Evolutionary conservation across 2,888 invertebrate genomes (phyloP), one percentile per base, ranked within the genome.

Genomic region (Pseudococcus jackbeardsleyi): DNA sequence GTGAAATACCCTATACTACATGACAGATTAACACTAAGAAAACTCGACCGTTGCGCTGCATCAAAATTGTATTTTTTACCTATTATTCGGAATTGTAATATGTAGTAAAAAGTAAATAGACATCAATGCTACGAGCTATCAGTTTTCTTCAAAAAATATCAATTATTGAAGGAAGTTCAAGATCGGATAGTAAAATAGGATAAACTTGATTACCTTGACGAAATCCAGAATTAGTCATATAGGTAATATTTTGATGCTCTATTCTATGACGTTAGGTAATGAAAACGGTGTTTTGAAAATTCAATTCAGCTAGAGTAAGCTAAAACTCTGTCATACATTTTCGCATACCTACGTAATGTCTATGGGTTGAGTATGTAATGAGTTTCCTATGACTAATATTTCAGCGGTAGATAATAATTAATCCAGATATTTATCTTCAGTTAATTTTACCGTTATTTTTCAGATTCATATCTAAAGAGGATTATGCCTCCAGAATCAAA

Each of bases 191-290:
- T 72, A 72, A 72, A 72, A 72, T 72, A 15, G 72, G 72, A 39
- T 72, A 72, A 68, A 72, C 33, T 72, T 72, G 72, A 72, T 72
- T 17, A 72, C 72, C 72, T 72, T 72, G 72, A 72, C 33, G 33
- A 72, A 33, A 72, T 33, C 33, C 19, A 0, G 17, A 72, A 72
- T 72, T 26, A 72, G 72, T 72, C 72, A 72, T 72, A 72, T 42
- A 42, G 42, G 9, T 42, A 72, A 72, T 72, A 33, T 72, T 22
- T 72, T 72, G 26, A 33, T 72, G 33, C 5, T 72, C 33, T 39
- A 1, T 33, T 33, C 33, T 72, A 33, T 72, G 72, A 72, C 72
- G 72, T 64, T 64, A 11, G 2, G 26, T 39, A 8, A 26, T 17
- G 33, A 72, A 33, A 72, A 72, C 33, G 72, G 33, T 72, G 33